These are phyloP conservation scores for Oceanites oceanicus DNA, from an alignment of 2,113 vertebrate species.

Conservation along the genomic window DNA sequence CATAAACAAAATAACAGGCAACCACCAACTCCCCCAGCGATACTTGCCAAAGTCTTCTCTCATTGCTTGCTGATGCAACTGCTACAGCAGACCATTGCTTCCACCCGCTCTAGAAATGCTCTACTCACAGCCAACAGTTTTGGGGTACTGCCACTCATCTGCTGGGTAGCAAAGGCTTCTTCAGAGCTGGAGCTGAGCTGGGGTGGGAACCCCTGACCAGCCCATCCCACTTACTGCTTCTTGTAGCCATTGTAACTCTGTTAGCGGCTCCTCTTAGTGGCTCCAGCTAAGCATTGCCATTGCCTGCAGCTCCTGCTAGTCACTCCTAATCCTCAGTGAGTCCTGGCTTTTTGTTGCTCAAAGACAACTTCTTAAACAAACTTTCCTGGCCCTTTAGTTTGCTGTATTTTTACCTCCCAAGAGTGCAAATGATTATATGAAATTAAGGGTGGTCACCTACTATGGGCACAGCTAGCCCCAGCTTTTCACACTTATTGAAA, in stretches of 20 bases:
- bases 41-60: neutral
- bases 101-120: neutral
- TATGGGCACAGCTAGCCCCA: neutral
- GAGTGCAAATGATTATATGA: neutral
- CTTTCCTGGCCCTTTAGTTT: neutral
- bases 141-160: neutral
- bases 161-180: neutral
- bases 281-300: neutral
- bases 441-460: neutral
- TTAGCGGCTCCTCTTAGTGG: neutral
- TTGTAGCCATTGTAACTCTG: neutral
- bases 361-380: neutral
- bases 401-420: neutral
- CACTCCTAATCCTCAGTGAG: neutral
- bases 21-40: neutral
- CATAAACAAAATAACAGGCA: neutral
- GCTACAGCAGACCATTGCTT: neutral
- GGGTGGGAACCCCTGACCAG: neutral
- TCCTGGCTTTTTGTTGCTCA: neutral
- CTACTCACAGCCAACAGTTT: neutral
- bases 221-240: neutral
- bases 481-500: neutral
- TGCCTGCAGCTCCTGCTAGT: neutral
- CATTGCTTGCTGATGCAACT: neutral
- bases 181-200: neutral